Evolutionary conservation across 2,888 invertebrate genomes (phyloP).

Genomic region (Pseudeuparius sepicola): DNA sequence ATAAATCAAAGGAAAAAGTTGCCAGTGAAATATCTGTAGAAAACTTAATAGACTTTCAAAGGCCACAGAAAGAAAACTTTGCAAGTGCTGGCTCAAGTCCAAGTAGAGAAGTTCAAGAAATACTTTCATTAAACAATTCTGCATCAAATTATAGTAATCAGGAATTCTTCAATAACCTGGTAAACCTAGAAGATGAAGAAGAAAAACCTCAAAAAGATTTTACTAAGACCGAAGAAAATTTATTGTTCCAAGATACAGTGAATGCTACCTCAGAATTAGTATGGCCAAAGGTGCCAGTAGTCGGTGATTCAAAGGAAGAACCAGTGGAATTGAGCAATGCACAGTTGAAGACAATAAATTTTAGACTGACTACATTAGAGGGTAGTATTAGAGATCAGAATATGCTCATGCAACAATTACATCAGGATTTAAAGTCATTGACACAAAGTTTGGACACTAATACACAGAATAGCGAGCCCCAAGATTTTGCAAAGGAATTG

Average conservation of each 20-base stretch:
- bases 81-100: slow-evolving; percentile 83
- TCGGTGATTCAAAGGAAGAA: slow-evolving; percentile 28
- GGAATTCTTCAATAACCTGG: slow-evolving; percentile 35
- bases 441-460: slow-evolving; percentile 18
- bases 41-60: slow-evolving; percentile 30
- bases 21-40: neutral
- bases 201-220: slow-evolving; percentile 26
- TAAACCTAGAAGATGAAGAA: slow-evolving; percentile 26
- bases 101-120: slow-evolving; percentile 82
- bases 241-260: slow-evolving; percentile 19
- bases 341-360: slow-evolving; percentile 31
- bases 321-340: slow-evolving; percentile 21
- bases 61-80: slow-evolving; percentile 39
- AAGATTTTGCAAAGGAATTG: slow-evolving; percentile 33
- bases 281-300: slow-evolving; percentile 30
- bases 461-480: slow-evolving; percentile 18
- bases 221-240: slow-evolving; percentile 16
- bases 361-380: slow-evolving; percentile 32
- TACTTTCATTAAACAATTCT: slow-evolving; percentile 57
- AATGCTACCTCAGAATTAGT: too few species aligned
- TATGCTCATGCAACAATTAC: slow-evolving; percentile 31
- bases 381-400: slow-evolving; percentile 34
- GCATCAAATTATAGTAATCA: slow-evolving; percentile 27
- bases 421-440: slow-evolving; percentile 30
- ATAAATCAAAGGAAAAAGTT: neutral